phyloP scores from a whole-genome alignment of 2,888 invertebrate genomes.

The Sceliomorpha sp. region DNA sequence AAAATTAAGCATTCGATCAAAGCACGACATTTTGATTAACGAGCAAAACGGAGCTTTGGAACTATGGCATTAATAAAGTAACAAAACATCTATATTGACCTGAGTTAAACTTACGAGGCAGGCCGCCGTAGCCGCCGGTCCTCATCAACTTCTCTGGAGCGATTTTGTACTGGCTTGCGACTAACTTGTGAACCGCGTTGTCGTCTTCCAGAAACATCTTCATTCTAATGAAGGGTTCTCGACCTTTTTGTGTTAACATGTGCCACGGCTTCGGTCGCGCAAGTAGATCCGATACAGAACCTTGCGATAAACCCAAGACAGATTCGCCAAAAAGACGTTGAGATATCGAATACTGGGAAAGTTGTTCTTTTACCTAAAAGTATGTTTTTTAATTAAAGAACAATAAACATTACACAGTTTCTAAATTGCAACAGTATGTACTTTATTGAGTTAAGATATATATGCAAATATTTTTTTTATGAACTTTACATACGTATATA shows the following conservation, averaged over 20 bases:
- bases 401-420: conserved; percentile 14
- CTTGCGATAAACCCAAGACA: conserved; percentile 97
- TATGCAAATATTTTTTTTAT: neutral
- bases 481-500: no score
- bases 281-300: conserved; percentile 97
- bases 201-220: conserved; percentile 98
- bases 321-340: conserved; percentile 99
- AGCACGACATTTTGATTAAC: conserved; percentile 34
- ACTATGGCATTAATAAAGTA: conserved; percentile 68
- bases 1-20: conserved; percentile 14
- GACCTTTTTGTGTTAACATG: conserved; percentile 98
- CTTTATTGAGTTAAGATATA: neutral
- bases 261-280: conserved; percentile 99
- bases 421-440: no score
- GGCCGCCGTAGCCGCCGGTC: conserved; percentile 95
- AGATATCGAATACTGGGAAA: conserved; percentile 97
- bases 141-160: conserved; percentile 98
- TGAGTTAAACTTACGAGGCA: conserved; percentile 86
- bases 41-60: conserved; percentile 61
- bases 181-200: conserved; percentile 95
- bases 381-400: neutral
- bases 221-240: conserved; percentile 98
- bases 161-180: conserved; percentile 98
- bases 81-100: conserved; percentile 80
- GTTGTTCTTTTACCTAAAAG: conserved; percentile 91